These are phyloP conservation scores for Oryzias celebensis DNA, from an alignment of 2,113 vertebrate genomes.

Conservation along the genomic window DNA sequence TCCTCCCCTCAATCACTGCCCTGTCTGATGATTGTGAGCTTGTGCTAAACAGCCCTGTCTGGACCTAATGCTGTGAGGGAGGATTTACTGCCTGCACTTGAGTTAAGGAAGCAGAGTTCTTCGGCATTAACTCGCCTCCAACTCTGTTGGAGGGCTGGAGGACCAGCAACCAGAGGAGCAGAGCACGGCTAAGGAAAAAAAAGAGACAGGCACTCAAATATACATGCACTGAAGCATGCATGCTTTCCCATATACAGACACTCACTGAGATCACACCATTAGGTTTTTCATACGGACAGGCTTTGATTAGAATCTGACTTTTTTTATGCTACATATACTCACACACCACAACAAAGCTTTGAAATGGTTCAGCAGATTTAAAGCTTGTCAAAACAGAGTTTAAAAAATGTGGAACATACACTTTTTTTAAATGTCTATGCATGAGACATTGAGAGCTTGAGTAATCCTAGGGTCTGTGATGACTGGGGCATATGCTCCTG, in stretches of 20 bases:
- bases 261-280: constrained; percentile 2
- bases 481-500: too few relatives aligned
- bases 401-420: constrained; percentile 5
- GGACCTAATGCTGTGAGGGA: constrained; percentile 60
- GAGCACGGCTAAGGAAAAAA: constrained; percentile 53
- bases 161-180: constrained; percentile 42
- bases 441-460: too few relatives aligned
- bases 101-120: constrained; percentile 44
- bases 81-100: constrained; percentile 68
- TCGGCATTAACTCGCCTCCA: constrained; percentile 49
- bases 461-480: too few relatives aligned
- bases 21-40: constrained; percentile 66
- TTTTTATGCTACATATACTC: constrained; percentile 29
- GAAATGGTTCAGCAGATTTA: constrained; percentile 6
- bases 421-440: not conserved
- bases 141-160: constrained; percentile 49
- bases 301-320: constrained; percentile 33
- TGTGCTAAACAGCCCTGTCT: constrained; percentile 59
- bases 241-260: not conserved
- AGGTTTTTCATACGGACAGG: constrained; percentile 14
- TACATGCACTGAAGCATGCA: constrained; percentile 37
- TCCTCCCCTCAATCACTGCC: constrained; percentile 60
- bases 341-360: constrained; percentile 17
- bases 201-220: constrained; percentile 42
- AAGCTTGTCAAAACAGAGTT: constrained; percentile 6